Percentiles rank a stretch among this genome's conserved stretches.
phyloP scores from a whole-genome alignment of 2,888 invertebrate genomes.

The Campoplex capitator region DNA sequence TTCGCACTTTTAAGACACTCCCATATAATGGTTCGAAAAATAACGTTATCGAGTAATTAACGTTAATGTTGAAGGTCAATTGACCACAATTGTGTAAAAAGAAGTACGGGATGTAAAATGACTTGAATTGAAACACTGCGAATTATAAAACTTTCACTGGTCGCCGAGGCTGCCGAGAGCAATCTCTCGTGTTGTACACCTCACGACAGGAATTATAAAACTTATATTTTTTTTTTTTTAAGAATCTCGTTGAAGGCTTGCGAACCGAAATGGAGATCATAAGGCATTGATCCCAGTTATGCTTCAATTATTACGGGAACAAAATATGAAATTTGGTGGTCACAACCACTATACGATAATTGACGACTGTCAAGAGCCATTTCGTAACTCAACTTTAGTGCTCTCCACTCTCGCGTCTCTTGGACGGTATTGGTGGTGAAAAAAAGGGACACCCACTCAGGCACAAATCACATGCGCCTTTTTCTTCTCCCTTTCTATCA shows the following conservation, averaged over 20 bases:
- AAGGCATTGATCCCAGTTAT: not conserved
- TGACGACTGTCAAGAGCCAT: conserved; percentile 66
- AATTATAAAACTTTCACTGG: conserved; percentile 34
- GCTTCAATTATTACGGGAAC: conserved; percentile 4
- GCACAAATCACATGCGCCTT: conserved; percentile 36
- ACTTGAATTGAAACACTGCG: conserved; percentile 6
- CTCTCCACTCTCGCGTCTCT: conserved; percentile 56
- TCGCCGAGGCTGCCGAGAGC: conserved; percentile 9
- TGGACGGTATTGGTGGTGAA: conserved; percentile 38
- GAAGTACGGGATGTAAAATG: not conserved
- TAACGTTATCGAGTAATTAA: not conserved
- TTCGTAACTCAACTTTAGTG: conserved; percentile 62
- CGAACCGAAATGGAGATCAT: not conserved
- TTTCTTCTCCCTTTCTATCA: conserved; percentile 47
- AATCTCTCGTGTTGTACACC: not conserved
- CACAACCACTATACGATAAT: conserved; percentile 65
- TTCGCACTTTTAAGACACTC: conserved; percentile 16
- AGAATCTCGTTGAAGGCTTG: not conserved
- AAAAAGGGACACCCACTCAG: conserved; percentile 48
- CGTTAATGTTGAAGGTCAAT: not conserved
- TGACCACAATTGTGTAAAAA: not conserved
- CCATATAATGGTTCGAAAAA: not conserved
- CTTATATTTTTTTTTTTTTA: not conserved
- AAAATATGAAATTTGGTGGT: conserved; percentile 14
- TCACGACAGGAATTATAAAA: not conserved